Evolutionary conservation across 2,888 invertebrate genomes (phyloP), one percentile per base, ranked within the genome.

Genomic region (Dorcus hopei): DNA sequence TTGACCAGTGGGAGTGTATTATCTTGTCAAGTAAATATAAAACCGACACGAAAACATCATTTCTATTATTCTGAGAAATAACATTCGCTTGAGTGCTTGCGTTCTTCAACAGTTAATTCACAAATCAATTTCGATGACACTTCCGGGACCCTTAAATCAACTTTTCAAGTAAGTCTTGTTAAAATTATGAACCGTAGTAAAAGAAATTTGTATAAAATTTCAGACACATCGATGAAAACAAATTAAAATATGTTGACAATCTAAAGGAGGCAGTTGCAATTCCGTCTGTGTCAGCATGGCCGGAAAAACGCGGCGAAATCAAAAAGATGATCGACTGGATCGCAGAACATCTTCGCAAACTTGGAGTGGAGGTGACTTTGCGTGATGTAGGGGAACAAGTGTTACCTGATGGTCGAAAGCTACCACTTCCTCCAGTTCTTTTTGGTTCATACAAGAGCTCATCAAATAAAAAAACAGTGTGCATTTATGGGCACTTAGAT

Each of bases 401-500:
- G 2, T 78, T 95, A 54, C 83, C 85, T 0, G 87, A 89, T 77
- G 93, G 91, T 0, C 80, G 81, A 56, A 78, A 84, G 72, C 80
- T 97, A 48, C 87, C 88, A 49, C 79, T 97, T 51, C 97, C 97
- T 1, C 95, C 95, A 23, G 91, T 93, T 4, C 77, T 97, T 47
- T 81, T 95, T 38, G 96, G 90, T 43, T 80, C 80, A 38, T 80
- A 96, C 50, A 95, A 95, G 65, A 85, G 83, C 66, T 93, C 97
- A 74, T 81, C 87, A 0, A 84, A 84, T 42, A 98, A 97, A 80
- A 95, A 94, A 74, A 99, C 97, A 5, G 87, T 99, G 45, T 87
- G 93, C 58, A 83, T 99, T 57, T 99, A 99, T 78, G 98, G 98
- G 0, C 99, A 99, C 80, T 84, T 99, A 72, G 99, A 99, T 82